Conservation (phyloP, 37 sponge, comb jelly and placozoan species). For the Chondrosia reniformis region DNA sequence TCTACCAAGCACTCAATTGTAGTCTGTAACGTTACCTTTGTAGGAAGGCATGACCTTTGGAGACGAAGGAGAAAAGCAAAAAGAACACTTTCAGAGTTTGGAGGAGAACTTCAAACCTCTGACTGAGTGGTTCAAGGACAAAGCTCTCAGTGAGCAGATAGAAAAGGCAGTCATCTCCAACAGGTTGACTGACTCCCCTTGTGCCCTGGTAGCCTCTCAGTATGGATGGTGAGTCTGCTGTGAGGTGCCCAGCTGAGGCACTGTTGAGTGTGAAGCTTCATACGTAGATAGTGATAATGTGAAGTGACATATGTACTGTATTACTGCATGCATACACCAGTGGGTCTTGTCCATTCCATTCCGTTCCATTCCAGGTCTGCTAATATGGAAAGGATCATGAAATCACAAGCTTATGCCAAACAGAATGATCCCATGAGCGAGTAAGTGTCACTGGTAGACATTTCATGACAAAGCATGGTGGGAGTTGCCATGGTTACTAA, state of each 20-base stretch:
- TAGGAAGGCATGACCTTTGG: conserved; percentile 84
- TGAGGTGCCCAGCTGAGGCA: neutral
- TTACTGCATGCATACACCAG: too few relatives aligned
- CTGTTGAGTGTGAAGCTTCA: neutral
- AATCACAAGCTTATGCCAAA: conserved; percentile 91
- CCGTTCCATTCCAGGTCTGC: conserved; percentile 63
- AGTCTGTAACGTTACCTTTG: neutral
- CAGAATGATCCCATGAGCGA: conserved; percentile 41
- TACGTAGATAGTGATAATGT: neutral
- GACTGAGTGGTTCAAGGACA: conserved; percentile 89
- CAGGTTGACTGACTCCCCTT: conserved; percentile 90
- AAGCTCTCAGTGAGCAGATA: conserved; percentile 71
- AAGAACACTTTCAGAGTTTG: conserved; percentile 77
- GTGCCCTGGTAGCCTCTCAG: conserved; percentile 93
- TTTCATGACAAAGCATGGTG: too few relatives aligned
- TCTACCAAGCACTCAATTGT: neutral
- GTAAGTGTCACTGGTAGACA: conserved; percentile 27
- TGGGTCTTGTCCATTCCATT: too few relatives aligned
- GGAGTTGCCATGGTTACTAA: too few relatives aligned
- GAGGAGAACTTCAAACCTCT: conserved; percentile 79
- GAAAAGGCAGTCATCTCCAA: conserved; percentile 94
- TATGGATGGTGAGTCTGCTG: conserved; percentile 78
- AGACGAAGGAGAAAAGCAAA: conserved; percentile 79
- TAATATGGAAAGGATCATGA: conserved; percentile 98
- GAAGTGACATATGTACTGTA: neutral